These are phyloP conservation scores for Todiramphus chloris DNA, from an alignment of 2,113 vertebrate species.

Conservation along the genomic window DNA sequence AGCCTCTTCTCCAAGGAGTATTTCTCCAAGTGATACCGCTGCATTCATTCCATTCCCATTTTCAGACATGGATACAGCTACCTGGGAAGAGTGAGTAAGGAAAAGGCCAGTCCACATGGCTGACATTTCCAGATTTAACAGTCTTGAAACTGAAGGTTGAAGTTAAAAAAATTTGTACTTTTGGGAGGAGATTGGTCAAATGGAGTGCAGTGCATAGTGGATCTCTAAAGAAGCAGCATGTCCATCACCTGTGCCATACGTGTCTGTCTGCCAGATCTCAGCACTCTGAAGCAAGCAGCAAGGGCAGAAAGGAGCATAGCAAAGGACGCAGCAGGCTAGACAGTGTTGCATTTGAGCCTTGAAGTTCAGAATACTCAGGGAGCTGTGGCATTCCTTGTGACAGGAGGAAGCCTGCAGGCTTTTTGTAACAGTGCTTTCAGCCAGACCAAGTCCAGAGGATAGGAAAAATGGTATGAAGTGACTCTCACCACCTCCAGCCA, in stretches of 20 bases:
- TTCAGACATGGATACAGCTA: not conserved
- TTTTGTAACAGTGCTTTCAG: not conserved
- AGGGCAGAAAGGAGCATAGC: not conserved
- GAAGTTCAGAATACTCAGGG: not conserved
- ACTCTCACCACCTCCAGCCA: not conserved
- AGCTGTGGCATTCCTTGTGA: not conserved
- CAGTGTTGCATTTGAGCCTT: not conserved
- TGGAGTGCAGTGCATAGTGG: not conserved
- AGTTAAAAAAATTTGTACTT: not conserved
- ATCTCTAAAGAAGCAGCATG: not conserved
- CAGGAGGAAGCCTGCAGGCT: not conserved
- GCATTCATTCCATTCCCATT: not conserved
- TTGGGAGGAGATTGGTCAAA: not conserved
- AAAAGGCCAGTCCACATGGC: not conserved
- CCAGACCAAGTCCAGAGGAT: not conserved
- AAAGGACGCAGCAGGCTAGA: not conserved
- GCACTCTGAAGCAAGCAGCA: not conserved
- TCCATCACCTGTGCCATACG: not conserved
- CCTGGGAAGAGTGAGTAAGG: not conserved
- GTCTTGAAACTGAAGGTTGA: not conserved
- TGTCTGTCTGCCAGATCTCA: not conserved
- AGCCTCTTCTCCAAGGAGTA: not conserved
- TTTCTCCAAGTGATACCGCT: not conserved
- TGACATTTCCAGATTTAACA: conserved; percentile 1
- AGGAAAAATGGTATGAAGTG: not conserved